A percentile compares a stretch with the other conserved stretches of the same genome.
These are phyloP conservation scores for Limnodromus scolopaceus DNA, from an alignment of 2,797 vertebrate species.

Conservation along the genomic window DNA sequence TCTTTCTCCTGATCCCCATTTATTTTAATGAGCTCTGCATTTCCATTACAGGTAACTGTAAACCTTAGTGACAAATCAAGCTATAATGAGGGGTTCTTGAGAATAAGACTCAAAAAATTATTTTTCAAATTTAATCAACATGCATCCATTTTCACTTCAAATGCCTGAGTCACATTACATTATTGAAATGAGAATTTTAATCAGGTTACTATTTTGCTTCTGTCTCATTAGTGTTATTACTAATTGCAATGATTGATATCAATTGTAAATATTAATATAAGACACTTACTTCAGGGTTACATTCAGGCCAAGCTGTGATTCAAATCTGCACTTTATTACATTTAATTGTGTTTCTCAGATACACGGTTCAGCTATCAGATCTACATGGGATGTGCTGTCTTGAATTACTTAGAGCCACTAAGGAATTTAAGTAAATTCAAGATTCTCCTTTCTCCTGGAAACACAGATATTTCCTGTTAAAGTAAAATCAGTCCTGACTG, in stretches of 20 bases:
- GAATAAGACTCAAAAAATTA: not conserved
- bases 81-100: not conserved
- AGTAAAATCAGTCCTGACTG: not conserved
- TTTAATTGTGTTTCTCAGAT: not conserved
- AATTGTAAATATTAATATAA: slow-evolving; percentile 51
- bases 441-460: not conserved
- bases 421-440: not conserved
- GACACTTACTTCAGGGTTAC: not conserved
- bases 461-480: not conserved
- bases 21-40: not conserved
- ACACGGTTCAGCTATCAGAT: not conserved
- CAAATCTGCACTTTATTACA: not conserved
- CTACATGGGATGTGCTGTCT: not conserved
- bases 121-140: not conserved
- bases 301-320: slow-evolving; percentile 17
- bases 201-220: slow-evolving; percentile 27
- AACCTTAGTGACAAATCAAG: not conserved
- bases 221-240: slow-evolving; percentile 25
- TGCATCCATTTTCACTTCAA: not conserved
- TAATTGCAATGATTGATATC: slow-evolving; percentile 44
- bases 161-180: slow-evolving; percentile 4
- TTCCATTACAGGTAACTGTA: not conserved
- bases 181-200: slow-evolving; percentile 33
- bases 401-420: not conserved
- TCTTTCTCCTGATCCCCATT: not conserved